These are phyloP conservation scores for Drosophila mayri DNA, from an alignment of 1,140 invertebrate species.

Conservation along the genomic window DNA sequence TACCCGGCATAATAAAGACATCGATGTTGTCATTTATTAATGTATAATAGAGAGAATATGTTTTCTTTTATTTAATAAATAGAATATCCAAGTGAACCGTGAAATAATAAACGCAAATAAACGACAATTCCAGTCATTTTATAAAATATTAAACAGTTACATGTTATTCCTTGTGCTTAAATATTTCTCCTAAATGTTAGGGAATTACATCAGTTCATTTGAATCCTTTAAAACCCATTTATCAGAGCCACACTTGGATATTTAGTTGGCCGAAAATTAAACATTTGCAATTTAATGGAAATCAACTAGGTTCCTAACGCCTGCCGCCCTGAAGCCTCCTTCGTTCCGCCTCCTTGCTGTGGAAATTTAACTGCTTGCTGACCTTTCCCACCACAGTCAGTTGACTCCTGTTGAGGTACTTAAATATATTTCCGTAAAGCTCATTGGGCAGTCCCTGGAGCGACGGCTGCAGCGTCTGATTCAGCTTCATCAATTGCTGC, in stretches of 20 bases:
- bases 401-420: constrained; percentile 50
- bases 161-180: neutral
- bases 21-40: constrained; percentile 1
- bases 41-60: neutral
- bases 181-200: neutral
- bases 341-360: constrained; percentile 23
- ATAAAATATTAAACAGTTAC: neutral
- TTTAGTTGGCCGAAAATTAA: neutral
- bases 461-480: constrained; percentile 48
- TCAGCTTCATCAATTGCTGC: constrained; percentile 53
- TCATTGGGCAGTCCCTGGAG: constrained; percentile 61
- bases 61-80: neutral
- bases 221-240: neutral
- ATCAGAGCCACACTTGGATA: neutral
- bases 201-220: neutral
- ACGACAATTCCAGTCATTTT: neutral
- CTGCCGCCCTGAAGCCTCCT: constrained; percentile 3
- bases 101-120: neutral
- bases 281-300: constrained; percentile 4
- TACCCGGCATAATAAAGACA: constrained; percentile 6
- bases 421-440: constrained; percentile 66
- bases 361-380: constrained; percentile 39
- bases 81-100: neutral
- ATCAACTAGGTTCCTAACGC: neutral
- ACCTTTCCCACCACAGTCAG: constrained; percentile 71